Conservation (phyloP, 2,113 vertebrate species). For the Dicerorhinus sumatrensis region DNA sequence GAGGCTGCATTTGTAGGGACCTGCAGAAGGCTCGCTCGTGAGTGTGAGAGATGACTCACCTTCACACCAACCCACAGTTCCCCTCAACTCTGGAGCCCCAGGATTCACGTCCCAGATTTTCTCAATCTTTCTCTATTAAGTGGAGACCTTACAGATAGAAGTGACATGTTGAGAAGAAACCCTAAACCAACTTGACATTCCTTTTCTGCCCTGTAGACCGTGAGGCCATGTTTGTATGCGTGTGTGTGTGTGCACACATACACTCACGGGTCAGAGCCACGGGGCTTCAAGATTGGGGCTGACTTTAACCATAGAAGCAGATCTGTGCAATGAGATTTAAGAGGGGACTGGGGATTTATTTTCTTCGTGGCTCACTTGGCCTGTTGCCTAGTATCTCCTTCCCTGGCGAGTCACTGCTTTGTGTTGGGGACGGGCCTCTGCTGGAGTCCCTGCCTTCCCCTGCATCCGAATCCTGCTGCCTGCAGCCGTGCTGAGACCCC, state of each 20-base stretch:
- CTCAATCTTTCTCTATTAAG: conserved; percentile 31
- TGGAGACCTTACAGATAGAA: conserved; percentile 47
- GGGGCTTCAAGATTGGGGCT: not conserved
- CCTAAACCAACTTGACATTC: not conserved
- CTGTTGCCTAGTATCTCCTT: not conserved
- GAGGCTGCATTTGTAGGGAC: not conserved
- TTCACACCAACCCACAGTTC: not conserved
- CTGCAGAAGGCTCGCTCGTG: not conserved
- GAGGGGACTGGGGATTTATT: not conserved
- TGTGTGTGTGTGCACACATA: fast-evolving
- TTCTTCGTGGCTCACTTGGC: not conserved
- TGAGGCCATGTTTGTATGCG: not conserved
- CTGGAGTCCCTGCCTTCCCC: not conserved
- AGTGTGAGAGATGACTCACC: conserved; percentile 63
- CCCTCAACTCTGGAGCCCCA: not conserved
- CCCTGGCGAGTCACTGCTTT: not conserved
- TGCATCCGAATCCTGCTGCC: not conserved
- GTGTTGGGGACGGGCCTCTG: not conserved
- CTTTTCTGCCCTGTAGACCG: not conserved
- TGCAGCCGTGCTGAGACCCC: not conserved
- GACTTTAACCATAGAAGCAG: not conserved
- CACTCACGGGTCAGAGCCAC: fast-evolving
- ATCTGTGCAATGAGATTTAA: not conserved
- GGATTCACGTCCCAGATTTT: not conserved
- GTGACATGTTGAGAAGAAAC: conserved; percentile 26